A percentile compares a stretch with the other conserved stretches of the same genome.
Conservation (phyloP, 2,113 vertebrate species). For the Xenus cinereus region DNA sequence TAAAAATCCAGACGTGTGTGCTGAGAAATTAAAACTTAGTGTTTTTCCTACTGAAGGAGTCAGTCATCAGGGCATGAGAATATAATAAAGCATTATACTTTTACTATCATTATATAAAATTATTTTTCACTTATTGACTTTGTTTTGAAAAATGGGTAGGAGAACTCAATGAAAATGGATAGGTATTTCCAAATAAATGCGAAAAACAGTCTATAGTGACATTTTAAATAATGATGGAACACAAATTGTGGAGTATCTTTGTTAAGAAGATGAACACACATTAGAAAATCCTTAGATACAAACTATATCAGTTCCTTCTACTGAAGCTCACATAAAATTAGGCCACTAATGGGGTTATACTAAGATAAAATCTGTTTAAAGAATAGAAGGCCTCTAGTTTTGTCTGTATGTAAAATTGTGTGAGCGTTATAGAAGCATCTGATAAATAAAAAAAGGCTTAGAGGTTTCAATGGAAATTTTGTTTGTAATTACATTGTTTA, state of each 20-base stretch:
- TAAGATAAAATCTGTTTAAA: not conserved
- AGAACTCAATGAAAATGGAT: not conserved
- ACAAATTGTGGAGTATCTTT: not conserved
- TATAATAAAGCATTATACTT: not conserved
- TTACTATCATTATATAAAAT: not conserved
- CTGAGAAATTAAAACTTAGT: not conserved
- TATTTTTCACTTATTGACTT: not conserved
- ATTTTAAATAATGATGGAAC: not conserved
- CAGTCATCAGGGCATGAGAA: not conserved
- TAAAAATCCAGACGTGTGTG: not conserved
- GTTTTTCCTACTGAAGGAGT: not conserved
- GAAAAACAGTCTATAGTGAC: not conserved
- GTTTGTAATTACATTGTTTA: not conserved
- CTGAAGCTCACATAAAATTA: not conserved
- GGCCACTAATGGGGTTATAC: not conserved
- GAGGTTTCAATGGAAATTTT: not conserved
- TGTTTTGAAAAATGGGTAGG: not conserved
- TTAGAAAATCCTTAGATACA: not conserved
- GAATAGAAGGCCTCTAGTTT: not conserved
- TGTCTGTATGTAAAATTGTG: not conserved
- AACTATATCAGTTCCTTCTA: not conserved
- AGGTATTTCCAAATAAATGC: not conserved
- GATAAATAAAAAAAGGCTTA: not conserved
- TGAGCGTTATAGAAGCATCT: not conserved
- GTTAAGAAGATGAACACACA: not conserved